phyloP scores from a whole-genome alignment of 2,113 vertebrate genomes.

The Mixornis gularis region DNA sequence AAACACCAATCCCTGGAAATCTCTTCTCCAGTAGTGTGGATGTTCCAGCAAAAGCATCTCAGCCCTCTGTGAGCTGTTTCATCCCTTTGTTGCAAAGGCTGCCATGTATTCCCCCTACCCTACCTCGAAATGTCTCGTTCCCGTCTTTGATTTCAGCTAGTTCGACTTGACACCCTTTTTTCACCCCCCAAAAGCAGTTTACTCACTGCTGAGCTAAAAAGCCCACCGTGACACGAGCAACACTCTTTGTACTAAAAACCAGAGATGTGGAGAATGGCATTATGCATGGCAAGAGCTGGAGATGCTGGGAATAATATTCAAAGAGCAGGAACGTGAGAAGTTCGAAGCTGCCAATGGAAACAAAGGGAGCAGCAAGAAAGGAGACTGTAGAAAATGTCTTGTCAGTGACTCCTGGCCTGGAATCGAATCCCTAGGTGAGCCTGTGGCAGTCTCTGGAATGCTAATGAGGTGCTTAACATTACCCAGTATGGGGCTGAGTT shows the following conservation, averaged over 20 bases:
- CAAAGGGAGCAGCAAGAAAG: slow-evolving; percentile 28
- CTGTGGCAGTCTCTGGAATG: background rate
- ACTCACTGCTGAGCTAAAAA: background rate
- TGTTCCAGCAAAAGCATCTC: background rate
- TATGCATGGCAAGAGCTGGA: background rate
- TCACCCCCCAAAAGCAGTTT: background rate
- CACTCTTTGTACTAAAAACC: background rate
- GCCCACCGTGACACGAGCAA: background rate
- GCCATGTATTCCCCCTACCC: background rate
- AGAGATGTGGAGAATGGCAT: background rate
- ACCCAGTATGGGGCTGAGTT: background rate
- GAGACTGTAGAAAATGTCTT: slow-evolving; percentile 38
- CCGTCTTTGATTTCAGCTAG: background rate
- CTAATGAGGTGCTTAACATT: background rate
- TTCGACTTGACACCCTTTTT: background rate
- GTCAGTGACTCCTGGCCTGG: slow-evolving; percentile 8
- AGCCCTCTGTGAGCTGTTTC: background rate
- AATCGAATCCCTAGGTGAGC: slow-evolving; percentile 8
- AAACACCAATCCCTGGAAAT: background rate
- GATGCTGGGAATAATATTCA: background rate
- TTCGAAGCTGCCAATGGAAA: slow-evolving; percentile 27
- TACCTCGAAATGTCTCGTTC: background rate
- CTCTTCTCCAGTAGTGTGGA: background rate
- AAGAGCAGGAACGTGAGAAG: background rate
- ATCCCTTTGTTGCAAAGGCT: background rate